Conservation (phyloP, 2,888 invertebrate species). For the Yponomeuta evonymella region DNA sequence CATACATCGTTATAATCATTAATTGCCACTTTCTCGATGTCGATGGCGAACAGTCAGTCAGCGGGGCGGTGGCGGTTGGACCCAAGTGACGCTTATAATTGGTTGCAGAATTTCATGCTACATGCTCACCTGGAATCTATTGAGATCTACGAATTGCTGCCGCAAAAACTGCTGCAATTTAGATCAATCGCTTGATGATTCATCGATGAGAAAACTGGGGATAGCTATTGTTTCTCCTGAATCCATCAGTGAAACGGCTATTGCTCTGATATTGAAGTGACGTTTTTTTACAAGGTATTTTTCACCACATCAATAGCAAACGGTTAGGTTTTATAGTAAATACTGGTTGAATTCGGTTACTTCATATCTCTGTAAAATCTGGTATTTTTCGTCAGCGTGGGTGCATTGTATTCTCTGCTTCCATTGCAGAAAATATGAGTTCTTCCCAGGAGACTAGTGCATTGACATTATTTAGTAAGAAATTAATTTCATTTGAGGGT, state of each 20-base stretch:
- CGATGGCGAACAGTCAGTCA: slow-evolving; percentile 13
- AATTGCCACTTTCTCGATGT: slow-evolving; percentile 28
- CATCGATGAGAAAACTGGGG: neutral
- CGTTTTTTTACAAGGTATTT: neutral
- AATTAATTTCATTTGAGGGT: neutral
- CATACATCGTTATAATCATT: slow-evolving; percentile 20
- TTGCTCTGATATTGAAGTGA: no score
- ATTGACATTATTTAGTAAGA: neutral
- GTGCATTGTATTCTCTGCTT: no score
- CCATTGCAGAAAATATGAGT: no score
- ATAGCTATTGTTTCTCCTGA: neutral
- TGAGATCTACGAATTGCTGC: slow-evolving; percentile 5
- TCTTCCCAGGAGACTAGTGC: no score
- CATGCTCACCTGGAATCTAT: slow-evolving; percentile 11
- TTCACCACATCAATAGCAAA: neutral
- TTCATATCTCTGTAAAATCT: no score
- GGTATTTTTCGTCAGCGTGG: no score
- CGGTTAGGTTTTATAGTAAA: neutral
- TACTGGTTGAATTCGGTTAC: no score
- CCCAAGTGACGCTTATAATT: slow-evolving; percentile 6
- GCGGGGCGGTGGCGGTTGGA: slow-evolving; percentile 3
- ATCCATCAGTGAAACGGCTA: neutral
- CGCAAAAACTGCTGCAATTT: slow-evolving; percentile 1
- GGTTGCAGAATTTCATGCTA: slow-evolving; percentile 13
- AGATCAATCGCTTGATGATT: neutral